Base-by-base conservation (phyloP, 2,797 vertebrate species). In the Eulemur rubriventer region DNA sequence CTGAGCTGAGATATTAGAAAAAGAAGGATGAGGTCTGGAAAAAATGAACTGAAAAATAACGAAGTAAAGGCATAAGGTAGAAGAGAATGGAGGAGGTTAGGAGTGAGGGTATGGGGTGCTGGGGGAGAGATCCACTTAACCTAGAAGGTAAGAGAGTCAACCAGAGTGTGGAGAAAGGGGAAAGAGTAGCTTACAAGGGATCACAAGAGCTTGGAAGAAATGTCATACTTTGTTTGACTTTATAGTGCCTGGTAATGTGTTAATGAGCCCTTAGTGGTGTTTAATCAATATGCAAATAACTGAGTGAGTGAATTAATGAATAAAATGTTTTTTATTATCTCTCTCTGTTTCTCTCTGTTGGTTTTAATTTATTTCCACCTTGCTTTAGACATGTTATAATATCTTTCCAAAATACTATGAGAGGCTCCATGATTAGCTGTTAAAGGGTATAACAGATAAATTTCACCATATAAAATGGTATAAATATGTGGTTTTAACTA, bases 311-410 rank as follows among this genome's bases (percentile, higher is more conserved):
- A 41, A 63, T 57, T n/a, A 43, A 84, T 88, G 4, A 63, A 17
- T 28, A 96, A 22, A 30, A 65, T 97, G 4, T 69, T 94, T 52
- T 76, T 59, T 73, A 96, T 88, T 85, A 24, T 65, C 22, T 57
- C 28, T 81, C 30, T 50, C 46, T 61, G 18, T 61, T 52, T 73
- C 12, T 35, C 81, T 91, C 82, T 33, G 41, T 89, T 95, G 48
- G 28, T 96, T 97, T 98, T 78, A 22, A 75, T 7, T 95, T 30
- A 85, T 38, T 69, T 75, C 86, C 96, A 26, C 88, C 91, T 93
- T 41, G 35, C 1, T 97, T 83, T 93, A 52, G 20, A 52, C 2
- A 87, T 79, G 52, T 48, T 7, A 41, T 50, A 46, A 55, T 69
- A 10, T 41, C 81, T 13, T 76, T 80, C 63, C n/a, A 96, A 95